A percentile compares a stretch with the other conserved stretches of the same genome.
Conservation (phyloP, 2,797 vertebrate genomes). For the Petrocephalus schoutedeni region DNA sequence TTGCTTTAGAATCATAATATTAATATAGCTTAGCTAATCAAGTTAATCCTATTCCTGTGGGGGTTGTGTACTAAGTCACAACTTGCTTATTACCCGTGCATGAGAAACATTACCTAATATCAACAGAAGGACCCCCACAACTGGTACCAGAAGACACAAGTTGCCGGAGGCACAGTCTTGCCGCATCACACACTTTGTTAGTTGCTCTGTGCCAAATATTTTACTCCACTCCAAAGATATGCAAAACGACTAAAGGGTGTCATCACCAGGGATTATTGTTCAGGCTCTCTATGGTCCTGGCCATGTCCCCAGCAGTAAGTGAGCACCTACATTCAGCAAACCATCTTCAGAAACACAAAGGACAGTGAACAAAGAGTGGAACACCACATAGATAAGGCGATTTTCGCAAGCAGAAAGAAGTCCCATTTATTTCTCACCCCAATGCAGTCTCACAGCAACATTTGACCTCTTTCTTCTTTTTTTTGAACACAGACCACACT, state of each 20-base stretch:
- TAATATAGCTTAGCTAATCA: slow-evolving; percentile 36
- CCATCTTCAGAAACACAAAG: background rate
- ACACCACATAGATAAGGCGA: background rate
- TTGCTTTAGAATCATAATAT: background rate
- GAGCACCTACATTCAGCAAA: background rate
- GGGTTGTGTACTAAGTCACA: slow-evolving; percentile 28
- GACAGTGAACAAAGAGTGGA: background rate
- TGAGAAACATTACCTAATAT: background rate
- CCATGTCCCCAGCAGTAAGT: background rate
- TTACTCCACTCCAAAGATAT: background rate
- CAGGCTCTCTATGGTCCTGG: background rate
- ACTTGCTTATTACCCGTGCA: slow-evolving; percentile 13
- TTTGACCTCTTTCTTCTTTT: slow-evolving; percentile 24
- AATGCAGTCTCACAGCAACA: background rate
- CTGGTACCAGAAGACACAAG: background rate
- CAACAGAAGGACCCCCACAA: background rate
- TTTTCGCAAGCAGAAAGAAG: background rate
- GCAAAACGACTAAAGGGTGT: background rate
- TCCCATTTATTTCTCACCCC: slow-evolving; percentile 41
- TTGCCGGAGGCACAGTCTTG: background rate
- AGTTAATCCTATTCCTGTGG: slow-evolving; percentile 35
- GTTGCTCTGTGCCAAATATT: background rate
- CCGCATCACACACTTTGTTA: background rate
- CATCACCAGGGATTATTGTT: background rate
- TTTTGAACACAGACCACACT: background rate